Conservation (phyloP, 2,113 vertebrate species). For the Ivindomyrus marchei region DNA sequence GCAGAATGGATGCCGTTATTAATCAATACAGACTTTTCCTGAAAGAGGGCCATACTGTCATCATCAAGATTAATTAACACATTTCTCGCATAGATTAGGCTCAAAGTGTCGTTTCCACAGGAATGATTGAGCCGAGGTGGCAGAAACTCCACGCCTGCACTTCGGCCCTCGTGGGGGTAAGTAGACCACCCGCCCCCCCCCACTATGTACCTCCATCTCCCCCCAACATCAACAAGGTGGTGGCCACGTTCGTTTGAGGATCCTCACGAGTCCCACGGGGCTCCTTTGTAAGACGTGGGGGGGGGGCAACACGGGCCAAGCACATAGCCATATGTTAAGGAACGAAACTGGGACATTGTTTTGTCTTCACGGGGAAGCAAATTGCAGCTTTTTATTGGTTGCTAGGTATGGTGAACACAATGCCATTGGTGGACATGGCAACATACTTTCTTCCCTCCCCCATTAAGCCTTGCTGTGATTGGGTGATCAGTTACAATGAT, state of each 20-base stretch:
- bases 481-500: not conserved
- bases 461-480: not conserved
- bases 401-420: not conserved
- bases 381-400: not conserved
- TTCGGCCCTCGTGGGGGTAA: not conserved
- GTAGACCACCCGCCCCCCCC: not conserved
- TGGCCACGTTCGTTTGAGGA: not conserved
- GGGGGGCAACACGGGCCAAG: not conserved
- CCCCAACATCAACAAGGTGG: not conserved
- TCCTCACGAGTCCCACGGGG: not conserved
- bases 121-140: conserved; percentile 28
- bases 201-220: not conserved
- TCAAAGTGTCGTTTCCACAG: conserved; percentile 38
- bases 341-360: not conserved
- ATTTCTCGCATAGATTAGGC: conserved; percentile 52
- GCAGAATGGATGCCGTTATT: conserved; percentile 59
- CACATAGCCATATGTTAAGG: not conserved
- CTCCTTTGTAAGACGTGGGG: not conserved
- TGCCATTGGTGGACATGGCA: not conserved
- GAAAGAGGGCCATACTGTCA: conserved; percentile 55
- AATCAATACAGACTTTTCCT: conserved; percentile 59
- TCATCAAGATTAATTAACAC: conserved; percentile 62
- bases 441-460: not conserved
- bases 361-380: not conserved
- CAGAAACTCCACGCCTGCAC: conserved; percentile 17